These are phyloP conservation scores for Trachymyrmex septentrionalis DNA, from an alignment of 1,140 invertebrate species.

Conservation along the genomic window DNA sequence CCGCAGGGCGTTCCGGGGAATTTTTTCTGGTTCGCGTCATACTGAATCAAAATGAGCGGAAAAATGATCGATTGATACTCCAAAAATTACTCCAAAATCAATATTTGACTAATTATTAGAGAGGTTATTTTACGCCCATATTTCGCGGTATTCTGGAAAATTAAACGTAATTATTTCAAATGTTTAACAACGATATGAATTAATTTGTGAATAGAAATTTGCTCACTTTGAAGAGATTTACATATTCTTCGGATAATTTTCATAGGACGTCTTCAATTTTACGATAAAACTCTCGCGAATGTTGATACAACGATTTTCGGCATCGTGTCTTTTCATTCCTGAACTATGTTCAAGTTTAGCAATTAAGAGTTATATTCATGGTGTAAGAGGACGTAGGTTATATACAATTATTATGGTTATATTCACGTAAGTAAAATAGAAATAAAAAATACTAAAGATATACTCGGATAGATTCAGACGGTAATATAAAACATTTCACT, in stretches of 20 bases:
- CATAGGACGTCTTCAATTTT: conserved; percentile 1
- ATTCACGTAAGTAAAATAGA: not conserved
- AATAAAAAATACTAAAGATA: not conserved
- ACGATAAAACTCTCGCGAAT: not conserved
- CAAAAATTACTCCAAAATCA: not conserved
- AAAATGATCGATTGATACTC: not conserved
- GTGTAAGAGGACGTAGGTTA: not conserved
- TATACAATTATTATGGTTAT: too few relatives aligned
- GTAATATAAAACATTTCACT: not conserved
- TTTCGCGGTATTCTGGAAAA: not conserved
- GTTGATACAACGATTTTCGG: not conserved
- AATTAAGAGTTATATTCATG: not conserved
- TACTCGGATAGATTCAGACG: not conserved
- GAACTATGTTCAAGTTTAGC: not conserved
- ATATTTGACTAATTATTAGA: not conserved
- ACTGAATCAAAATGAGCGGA: not conserved
- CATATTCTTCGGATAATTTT: not conserved
- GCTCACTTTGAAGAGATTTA: conserved; percentile 21
- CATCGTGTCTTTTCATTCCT: not conserved
- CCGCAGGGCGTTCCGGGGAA: not conserved
- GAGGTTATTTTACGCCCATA: conserved; percentile 7
- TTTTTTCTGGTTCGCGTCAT: not conserved
- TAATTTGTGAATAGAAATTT: conserved; percentile 6
- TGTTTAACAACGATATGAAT: not conserved
- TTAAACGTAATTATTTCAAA: not conserved